These are phyloP conservation scores for Lacerta bilineata DNA, from an alignment of 2,797 vertebrate species.

Conservation along the genomic window DNA sequence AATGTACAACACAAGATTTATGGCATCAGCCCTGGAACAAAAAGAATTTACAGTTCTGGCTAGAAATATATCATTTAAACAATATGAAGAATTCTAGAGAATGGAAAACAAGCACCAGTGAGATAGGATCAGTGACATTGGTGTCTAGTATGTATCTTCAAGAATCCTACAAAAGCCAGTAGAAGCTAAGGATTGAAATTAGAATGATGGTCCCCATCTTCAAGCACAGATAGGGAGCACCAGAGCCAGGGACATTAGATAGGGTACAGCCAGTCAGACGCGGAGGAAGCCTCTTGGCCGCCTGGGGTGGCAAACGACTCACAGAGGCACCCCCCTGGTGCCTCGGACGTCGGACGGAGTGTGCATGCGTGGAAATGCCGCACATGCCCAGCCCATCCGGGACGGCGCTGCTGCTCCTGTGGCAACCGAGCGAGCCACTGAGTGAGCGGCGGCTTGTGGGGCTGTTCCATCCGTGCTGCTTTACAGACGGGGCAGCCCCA, in stretches of 20 bases:
- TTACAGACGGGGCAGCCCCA: too few species aligned
- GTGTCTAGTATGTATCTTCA: neutral
- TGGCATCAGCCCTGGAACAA: conserved; percentile 49
- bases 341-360: too few species aligned
- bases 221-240: neutral
- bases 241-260: neutral
- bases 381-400: too few species aligned
- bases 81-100: conserved; percentile 55
- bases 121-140: conserved; percentile 32
- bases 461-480: too few species aligned
- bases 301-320: too few species aligned
- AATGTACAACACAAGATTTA: conserved; percentile 59
- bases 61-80: conserved; percentile 64
- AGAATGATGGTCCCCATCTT: neutral
- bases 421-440: too few species aligned
- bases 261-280: neutral
- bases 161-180: conserved; percentile 13
- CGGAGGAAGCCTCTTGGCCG: too few species aligned
- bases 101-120: conserved; percentile 26
- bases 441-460: too few species aligned
- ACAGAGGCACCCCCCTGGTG: too few species aligned
- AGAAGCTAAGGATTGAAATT: neutral
- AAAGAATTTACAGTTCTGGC: conserved; percentile 45
- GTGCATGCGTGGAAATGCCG: too few species aligned
- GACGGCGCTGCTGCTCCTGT: too few species aligned